Conservation (phyloP, 1,140 invertebrate species). For the Episyrphus balteatus region DNA sequence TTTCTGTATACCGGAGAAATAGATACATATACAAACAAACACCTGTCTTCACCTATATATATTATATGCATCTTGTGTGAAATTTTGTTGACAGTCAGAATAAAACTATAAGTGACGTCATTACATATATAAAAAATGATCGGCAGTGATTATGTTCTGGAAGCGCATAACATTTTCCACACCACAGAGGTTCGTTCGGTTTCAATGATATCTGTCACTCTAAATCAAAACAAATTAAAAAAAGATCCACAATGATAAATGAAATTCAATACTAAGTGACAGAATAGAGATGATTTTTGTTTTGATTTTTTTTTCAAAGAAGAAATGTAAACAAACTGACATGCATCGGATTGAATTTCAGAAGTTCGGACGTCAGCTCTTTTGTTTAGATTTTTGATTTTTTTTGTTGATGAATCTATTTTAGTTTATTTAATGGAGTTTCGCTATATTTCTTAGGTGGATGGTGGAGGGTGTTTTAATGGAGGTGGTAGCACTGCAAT, state of each 20-base stretch:
- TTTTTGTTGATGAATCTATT: background rate
- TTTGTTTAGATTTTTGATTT: background rate
- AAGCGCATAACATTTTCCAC: conserved; percentile 79
- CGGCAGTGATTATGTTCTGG: conserved; percentile 70
- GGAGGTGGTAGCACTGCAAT: conserved; percentile 68
- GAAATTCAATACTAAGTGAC: too few relatives aligned
- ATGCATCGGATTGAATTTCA: too few relatives aligned
- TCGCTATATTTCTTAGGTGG: conserved; percentile 45
- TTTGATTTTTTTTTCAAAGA: too few relatives aligned
- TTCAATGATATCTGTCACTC: too few relatives aligned
- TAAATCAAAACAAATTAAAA: too few relatives aligned
- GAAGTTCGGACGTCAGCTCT: background rate
- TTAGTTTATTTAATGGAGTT: background rate
- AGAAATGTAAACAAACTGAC: too few relatives aligned
- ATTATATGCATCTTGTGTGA: too few relatives aligned
- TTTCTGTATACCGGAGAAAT: too few relatives aligned
- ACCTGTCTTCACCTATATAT: too few relatives aligned
- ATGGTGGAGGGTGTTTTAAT: conserved; percentile 65
- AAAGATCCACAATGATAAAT: too few relatives aligned
- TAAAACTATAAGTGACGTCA: background rate
- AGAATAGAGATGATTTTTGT: too few relatives aligned
- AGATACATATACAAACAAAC: too few relatives aligned
- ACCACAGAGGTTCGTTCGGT: conserved; percentile 65
- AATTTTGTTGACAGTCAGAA: background rate
- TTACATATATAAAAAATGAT: conserved; percentile 48